Base-by-base conservation (phyloP, 2,797 vertebrate genomes). In the Pampus argenteus region DNA sequence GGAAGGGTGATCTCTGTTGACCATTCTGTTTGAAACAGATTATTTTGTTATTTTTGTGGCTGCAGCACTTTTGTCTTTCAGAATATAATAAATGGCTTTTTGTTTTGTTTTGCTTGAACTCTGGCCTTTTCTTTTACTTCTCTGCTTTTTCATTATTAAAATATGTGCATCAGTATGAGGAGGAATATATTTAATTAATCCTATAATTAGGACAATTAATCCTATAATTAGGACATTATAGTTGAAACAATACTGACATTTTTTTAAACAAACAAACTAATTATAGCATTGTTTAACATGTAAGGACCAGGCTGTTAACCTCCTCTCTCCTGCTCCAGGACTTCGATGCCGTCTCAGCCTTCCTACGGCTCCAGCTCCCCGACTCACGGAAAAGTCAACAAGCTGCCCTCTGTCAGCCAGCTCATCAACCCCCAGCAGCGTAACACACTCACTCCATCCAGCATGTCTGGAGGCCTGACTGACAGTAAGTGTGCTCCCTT, bases 351-450 rank as follows among this genome's bases (percentile, higher is more conserved):
- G 73, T 94, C 96, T 0, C 98, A 97, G 87, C 87, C 96, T 18
- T 88, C 94, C 1, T 99, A 94, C 0, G 97, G 97, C 62, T 96
- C 96, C 90, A 95, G 60, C 88, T 98, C 98, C 29, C 98, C 98
- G 0, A 96, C 97, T 0, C 96, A 98, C 29, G 93, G 94, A 86
- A 99, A 99, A 88, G 95, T 98, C 93, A 99, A 99, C 96, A 99
- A 99, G 91, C 94, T 99, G 74, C 98, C 98, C 22, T 99, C 98
- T 0, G 98, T 99, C 94, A 99, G 98, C 90, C 98, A 99, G 91
- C 96, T 99, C 48, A 99, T 99, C 89, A 99, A 99, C 93, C 97
- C 97, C 17, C 98, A 99, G 89, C 98, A 99, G 92, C 96, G 98
- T 81, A 99, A 97, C 61, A 93, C 96, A 14, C 95, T 99, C 88